A percentile compares a stretch with the other conserved stretches of the same genome.
Evolutionary conservation across 92 coral and sea anemone species (phyloP).

Genomic region (Actinostola sp.): DNA sequence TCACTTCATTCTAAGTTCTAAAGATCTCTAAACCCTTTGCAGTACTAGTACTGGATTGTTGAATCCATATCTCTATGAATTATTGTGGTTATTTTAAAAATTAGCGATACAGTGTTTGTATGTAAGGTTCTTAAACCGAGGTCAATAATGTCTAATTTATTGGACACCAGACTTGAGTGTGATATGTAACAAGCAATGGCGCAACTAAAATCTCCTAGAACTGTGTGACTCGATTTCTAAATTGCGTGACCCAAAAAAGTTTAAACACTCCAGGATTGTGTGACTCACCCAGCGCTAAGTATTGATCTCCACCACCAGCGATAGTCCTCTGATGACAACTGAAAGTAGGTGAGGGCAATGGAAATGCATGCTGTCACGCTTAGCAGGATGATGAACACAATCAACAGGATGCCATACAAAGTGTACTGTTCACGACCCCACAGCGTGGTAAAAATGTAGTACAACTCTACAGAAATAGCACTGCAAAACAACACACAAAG

Average conservation of each 20-base stretch:
- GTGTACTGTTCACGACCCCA: constrained; percentile 99
- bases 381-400: constrained; percentile 88
- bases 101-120: no score
- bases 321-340: constrained; percentile 93
- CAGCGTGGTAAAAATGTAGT: constrained; percentile 94
- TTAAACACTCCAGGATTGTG: background rate
- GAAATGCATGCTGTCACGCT: constrained; percentile 96
- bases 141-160: no score
- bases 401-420: constrained; percentile 85
- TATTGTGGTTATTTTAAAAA: no score
- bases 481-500: constrained; percentile 40
- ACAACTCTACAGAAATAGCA: constrained; percentile 96
- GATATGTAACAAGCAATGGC: no score
- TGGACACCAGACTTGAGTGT: no score
- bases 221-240: no score
- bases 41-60: no score
- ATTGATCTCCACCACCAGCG: constrained; percentile 99
- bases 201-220: no score
- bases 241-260: background rate
- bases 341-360: constrained; percentile 96
- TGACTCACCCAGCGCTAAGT: constrained; percentile 87
- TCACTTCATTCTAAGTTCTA: no score
- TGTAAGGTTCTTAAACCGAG: no score
- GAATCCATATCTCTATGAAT: no score
- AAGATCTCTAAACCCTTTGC: no score